Base-by-base conservation (phyloP, 2,888 invertebrate genomes). In the Blera fallax region DNA sequence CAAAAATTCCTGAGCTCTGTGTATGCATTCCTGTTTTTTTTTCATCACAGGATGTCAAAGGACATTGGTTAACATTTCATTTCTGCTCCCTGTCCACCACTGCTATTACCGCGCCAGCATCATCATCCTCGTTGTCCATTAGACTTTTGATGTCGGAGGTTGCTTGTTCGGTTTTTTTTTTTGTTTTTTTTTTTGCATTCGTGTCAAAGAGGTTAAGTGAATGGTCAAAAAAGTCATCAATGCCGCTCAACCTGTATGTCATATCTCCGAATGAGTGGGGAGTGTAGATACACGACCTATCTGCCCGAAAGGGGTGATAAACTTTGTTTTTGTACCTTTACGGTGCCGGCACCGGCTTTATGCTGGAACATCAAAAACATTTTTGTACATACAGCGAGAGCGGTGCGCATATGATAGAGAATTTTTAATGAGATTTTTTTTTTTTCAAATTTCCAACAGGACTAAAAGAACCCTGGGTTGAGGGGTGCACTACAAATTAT, bases 331-430 rank as follows among this genome's bases (percentile, higher is more conserved):
- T 74, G 64, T 60, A 69, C 40, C 52, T 78, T 60, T 69, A 27
- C 48, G 78, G 37, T 65, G 74, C 48, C 27, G 60, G 16, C 43
- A 64, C 16, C 65, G 48, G 52, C 72, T 78, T 87, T 72, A 80
- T 70, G 52, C 56, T 65, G 27, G 43, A 79, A 88, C 88, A 88
- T 88, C 88, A 88, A 88, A 88, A 88, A 88, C 88, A 88, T 88
- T 88, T 88, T 88, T 88, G 74, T 62, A 62, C 21, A 73, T 16
- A 72, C 16, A n/a, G 6, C 24, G 52, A 48, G 54, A 16, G 50
- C 84, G 84, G 74, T n/a, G 24, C 54, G 52, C 48, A 81, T 80
- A 32, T 80, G 58, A 85, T 52, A 85, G 76, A 70, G 85, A 85
- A 85, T 85, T 85, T 85, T 67, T 65, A 85, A 85, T 85, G 85